These are phyloP conservation scores for Eupithecia abbreviata DNA, from an alignment of 2,888 invertebrate genomes.

Conservation along the genomic window DNA sequence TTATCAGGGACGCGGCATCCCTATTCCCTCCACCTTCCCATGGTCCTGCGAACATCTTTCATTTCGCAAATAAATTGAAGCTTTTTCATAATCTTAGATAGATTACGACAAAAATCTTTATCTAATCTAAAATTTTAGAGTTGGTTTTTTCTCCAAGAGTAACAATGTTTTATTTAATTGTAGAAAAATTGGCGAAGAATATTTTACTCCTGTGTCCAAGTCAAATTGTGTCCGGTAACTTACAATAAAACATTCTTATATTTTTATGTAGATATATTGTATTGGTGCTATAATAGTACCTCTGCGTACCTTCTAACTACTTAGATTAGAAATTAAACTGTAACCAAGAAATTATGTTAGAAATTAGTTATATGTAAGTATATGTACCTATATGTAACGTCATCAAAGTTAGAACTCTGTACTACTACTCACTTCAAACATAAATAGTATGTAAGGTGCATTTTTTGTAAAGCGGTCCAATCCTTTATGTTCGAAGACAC, in stretches of 20 bases:
- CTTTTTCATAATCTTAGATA: neutral
- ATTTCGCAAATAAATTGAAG: neutral
- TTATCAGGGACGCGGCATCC: neutral
- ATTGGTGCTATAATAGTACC: neutral
- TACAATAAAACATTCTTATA: neutral
- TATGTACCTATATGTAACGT: too few species aligned
- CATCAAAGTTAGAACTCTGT: too few species aligned
- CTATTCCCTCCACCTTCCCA: too few species aligned
- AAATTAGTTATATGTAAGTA: neutral
- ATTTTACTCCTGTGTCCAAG: slow-evolving; percentile 58
- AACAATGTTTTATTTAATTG: slow-evolving; percentile 42
- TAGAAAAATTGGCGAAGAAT: slow-evolving; percentile 67
- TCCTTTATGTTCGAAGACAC: too few species aligned
- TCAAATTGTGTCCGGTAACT: slow-evolving; percentile 60
- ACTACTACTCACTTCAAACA: too few species aligned
- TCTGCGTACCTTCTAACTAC: too few species aligned
- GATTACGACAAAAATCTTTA: too few species aligned
- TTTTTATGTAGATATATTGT: neutral
- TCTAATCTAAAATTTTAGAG: neutral
- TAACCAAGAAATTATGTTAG: neutral
- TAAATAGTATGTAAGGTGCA: too few species aligned
- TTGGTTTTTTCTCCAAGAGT: neutral
- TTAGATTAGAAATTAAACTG: neutral
- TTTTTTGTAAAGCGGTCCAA: too few species aligned
- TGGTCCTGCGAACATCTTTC: neutral